Base-by-base conservation (phyloP, 2,113 vertebrate genomes). In the Beaufortia kweichowensis region DNA sequence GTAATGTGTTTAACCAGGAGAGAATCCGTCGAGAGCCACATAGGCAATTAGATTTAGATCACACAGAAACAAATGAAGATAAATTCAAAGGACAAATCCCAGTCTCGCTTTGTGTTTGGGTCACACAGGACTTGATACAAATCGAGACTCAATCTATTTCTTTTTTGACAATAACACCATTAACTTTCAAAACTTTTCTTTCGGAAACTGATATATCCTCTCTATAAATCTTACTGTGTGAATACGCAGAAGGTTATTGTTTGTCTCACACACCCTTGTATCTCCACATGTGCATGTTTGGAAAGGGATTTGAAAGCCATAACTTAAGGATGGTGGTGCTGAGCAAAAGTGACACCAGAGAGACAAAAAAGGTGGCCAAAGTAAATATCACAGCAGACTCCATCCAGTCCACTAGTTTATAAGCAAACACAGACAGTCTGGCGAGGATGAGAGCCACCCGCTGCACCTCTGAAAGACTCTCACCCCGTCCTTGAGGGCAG, bases 1-100 rank as follows among this genome's bases (percentile, higher is more conserved):
- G 77, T 81, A 81, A 84, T 77, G 60, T 69, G 61, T 82, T 81
- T 82, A 84, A 84, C 76, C 80, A 75, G 61, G 73, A 77, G 70
- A 60, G 78, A 67, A 82, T 81, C 75, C 28, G 28, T 66, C 26
- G 80, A 80, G 71, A 71, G 73, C 70, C 35, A 50, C 59, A 29
- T 12, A 53, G 69, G 56, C 68, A 55, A 76, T 71, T 21, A 31
- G 56, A 84, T 84, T 85, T 79, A 67, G 78, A 79, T 82, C 53
- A 48, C 46, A 74, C 10, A 61, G 75, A 83, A 84, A 76, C 64
- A 77, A 82, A 82, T 84, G 50, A 84, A 83, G 81, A 75, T 75
- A 56, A 78, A 81, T 78, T 67, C 76, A 83, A 72, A 61, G 67
- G 63, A 80, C 50, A 66, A 67, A 68, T 68, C 70, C n/a, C 23